phyloP scores from a whole-genome alignment of 2,888 invertebrate species.

The Venusia cambrica region DNA sequence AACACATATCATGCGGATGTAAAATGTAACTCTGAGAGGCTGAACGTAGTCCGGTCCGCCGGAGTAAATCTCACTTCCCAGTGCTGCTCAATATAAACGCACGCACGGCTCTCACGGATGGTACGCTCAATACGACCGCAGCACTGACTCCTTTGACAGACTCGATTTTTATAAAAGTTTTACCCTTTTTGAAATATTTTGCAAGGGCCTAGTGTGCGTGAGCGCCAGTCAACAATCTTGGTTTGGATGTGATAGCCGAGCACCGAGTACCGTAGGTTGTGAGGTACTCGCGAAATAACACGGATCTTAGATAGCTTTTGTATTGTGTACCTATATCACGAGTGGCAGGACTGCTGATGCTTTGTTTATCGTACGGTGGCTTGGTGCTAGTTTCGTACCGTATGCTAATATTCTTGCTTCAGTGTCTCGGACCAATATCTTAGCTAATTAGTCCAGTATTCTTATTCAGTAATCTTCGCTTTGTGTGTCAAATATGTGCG shows the following conservation, averaged over 20 bases:
- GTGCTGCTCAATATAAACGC: conserved; percentile 45
- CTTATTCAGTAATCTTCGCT: conserved; percentile 73
- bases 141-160: conserved; percentile 51
- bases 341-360: conserved; percentile 37
- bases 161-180: conserved; percentile 67
- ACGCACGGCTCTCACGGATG: conserved; percentile 44
- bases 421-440: conserved; percentile 79
- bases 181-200: conserved; percentile 67
- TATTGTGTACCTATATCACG: conserved; percentile 44
- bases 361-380: conserved; percentile 70
- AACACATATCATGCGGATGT: conserved; percentile 77
- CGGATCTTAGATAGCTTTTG: conserved; percentile 57
- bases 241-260: conserved; percentile 9
- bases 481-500: conserved; percentile 81
- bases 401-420: conserved; percentile 72
- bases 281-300: conserved; percentile 21
- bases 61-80: conserved; percentile 45
- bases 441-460: conserved; percentile 68
- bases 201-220: conserved; percentile 57
- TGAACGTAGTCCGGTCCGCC: conserved; percentile 57
- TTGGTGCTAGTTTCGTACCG: conserved; percentile 73
- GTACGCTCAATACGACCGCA: conserved; percentile 30
- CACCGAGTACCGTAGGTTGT: conserved; percentile 15
- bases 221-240: conserved; percentile 39
- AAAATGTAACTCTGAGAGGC: conserved; percentile 63